These are phyloP conservation scores for Desmophyllum pertusum DNA, from an alignment of 92 coral and sea anemone genomes.

Conservation along the genomic window DNA sequence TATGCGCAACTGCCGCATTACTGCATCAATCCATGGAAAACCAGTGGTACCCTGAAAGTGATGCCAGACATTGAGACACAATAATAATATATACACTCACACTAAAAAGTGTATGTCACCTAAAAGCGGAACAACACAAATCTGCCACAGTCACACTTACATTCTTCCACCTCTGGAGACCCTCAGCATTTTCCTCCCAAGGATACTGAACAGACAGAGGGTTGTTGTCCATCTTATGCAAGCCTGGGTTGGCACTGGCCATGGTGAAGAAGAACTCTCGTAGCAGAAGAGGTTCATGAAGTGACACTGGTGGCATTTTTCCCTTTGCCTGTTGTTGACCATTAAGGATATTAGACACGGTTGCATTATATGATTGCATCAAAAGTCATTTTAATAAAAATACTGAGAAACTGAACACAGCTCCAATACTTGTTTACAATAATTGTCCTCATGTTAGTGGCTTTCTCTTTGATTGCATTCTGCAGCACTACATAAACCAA, in stretches of 20 bases:
- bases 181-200: slow-evolving; percentile 61
- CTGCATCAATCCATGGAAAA: slow-evolving; percentile 92
- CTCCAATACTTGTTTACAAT: neutral
- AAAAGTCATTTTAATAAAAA: neutral
- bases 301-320: slow-evolving; percentile 40
- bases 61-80: neutral
- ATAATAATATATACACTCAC: neutral
- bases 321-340: slow-evolving; percentile 36
- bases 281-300: slow-evolving; percentile 54
- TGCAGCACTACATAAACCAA: neutral
- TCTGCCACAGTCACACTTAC: slow-evolving; percentile 24
- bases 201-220: slow-evolving; percentile 63
- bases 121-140: neutral
- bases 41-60: slow-evolving; percentile 74
- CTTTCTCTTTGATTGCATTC: neutral
- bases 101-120: neutral
- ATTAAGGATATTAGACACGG: neutral
- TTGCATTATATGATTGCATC: neutral
- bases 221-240: slow-evolving; percentile 56
- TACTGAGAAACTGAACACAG: neutral
- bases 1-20: slow-evolving; percentile 72
- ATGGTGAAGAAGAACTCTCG: slow-evolving; percentile 66
- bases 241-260: slow-evolving; percentile 55
- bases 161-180: slow-evolving; percentile 56
- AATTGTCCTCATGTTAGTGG: neutral